Evolutionary conservation across 1,140 invertebrate species (phyloP), one percentile per base, ranked within the genome.

Genomic region (Pentalonia nigronervosa): DNA sequence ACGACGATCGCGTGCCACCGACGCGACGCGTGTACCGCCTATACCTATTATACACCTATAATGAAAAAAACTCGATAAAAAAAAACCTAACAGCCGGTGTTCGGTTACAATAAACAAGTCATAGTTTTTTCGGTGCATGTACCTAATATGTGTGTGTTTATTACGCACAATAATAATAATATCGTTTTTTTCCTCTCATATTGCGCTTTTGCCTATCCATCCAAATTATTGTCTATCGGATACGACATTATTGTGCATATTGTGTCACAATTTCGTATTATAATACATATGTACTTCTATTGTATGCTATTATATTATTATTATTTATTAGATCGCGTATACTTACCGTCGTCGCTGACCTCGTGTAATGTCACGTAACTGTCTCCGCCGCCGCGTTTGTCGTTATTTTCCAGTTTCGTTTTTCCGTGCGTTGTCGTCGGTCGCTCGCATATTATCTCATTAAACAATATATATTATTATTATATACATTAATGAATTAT

Each of bases 91-190:
- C 83, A 45, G n/a, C 47, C 30, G 84, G 87, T 53, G 87, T 89
- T 53, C 34, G n/a, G 50, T 89, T 89, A 89, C 87, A 89, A 36
- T 48, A 47, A 47, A n/a, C 45, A 23, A 30, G 23, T 87, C 45
- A 47, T 30, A n/a, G 41, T 87, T 48, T 87, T 87, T 87, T 87
- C 84, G 84, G 84, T n/a, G n/a, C 7, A 76, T 17, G 17, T 76
- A n/a, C n/a, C 14, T 76, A 76, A 76, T n/a, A n/a, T 76, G 60
- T 76, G 60, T 76, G 60, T 50, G 47, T 53, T 47, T 53, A 36
- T 89, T 53, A 53, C 87, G 87, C n/a, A 34, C 60, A 14, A n/a
- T 76, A 76, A 76, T n/a, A 76, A 76, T 76, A 76, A 76, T 87
- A n/a, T 34, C 41, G 87, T 87, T 30, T 30, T 30, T 14, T 87